These are phyloP conservation scores for Halcyon smyrnensis DNA, from an alignment of 2,797 vertebrate genomes.

Conservation along the genomic window DNA sequence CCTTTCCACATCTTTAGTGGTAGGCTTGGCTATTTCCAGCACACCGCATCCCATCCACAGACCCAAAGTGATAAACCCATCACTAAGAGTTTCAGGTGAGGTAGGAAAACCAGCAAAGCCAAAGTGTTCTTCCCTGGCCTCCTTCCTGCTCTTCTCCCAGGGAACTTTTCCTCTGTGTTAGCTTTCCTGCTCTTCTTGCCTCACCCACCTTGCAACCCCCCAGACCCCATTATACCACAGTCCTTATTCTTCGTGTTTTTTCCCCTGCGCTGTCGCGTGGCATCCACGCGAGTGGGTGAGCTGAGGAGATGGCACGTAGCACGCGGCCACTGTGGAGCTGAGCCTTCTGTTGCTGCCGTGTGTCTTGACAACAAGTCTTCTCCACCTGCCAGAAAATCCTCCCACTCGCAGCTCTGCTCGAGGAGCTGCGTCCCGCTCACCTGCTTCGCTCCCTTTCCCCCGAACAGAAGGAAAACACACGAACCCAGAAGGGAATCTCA, in stretches of 20 bases:
- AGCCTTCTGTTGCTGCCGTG: not conserved
- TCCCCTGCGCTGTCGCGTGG: accelerated
- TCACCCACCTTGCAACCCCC: not conserved
- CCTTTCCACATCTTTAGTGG: not conserved
- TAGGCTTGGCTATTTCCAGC: not conserved
- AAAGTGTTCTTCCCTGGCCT: not conserved
- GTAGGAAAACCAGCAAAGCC: not conserved
- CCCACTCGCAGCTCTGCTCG: not conserved
- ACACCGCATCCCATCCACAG: not conserved
- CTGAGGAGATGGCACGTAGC: not conserved
- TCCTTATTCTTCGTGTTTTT: not conserved
- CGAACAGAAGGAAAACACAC: not conserved
- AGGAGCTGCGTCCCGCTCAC: not conserved
- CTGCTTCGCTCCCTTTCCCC: not conserved
- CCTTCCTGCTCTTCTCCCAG: not conserved
- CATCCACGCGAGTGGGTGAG: not conserved
- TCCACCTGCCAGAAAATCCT: not conserved
- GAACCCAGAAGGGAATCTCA: not conserved
- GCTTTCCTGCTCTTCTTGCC: not conserved
- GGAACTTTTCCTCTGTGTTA: not conserved
- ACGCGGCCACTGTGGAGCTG: accelerated
- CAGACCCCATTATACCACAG: accelerated
- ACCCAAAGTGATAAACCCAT: not conserved
- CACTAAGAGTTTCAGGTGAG: not conserved
- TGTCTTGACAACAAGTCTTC: not conserved